Base-by-base conservation (phyloP, 2,797 vertebrate genomes). In the Crotalus adamanteus region DNA sequence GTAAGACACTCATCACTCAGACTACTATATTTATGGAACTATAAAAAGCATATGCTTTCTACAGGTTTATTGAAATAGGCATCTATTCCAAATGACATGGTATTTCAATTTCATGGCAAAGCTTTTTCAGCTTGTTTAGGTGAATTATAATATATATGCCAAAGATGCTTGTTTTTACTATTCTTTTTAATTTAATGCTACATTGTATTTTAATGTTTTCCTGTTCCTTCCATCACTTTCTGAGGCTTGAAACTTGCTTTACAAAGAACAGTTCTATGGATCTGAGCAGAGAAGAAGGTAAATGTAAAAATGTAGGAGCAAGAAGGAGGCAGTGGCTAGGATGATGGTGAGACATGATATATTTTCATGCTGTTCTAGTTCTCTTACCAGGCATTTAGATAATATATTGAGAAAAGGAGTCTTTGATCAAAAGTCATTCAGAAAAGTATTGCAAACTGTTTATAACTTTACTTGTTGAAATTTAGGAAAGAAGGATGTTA, bases 21-120 rank as follows among this genome's bases (percentile, higher is more conserved):
- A 85, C 31, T 87, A 61, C 88, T 87, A 87, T 87, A 93, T 90
- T 92, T 92, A 90, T 90, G 91, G 47, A 83, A 78, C 57, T 90
- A 2, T 53, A 87, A 47, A 83, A 61, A 90, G 56, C 31, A 51
- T 31, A 56, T 57, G 51, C 51, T 88, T 28, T 51, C 86, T 88
- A 20, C 51, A 85, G 18, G 59, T 88, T 56, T 69, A 83, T 57
- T 65, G 59, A 55, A 93, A 90, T 47, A 90, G 63, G 63, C 83
- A 87, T 22, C 69, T 28, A 22, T 87, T 87, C 61, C 8, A 61
- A 90, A 87, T 55, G 63, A n/a, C 26, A 42, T 11, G 1, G 11
- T 31, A 6, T 78, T 90, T 61, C 88, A 90, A 26, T 87, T 91
- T 61, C 88, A 90, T n/a, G n/a, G 83, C 55, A 93, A 51, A 90